Evolutionary conservation across 2,888 invertebrate genomes (phyloP).

Genomic region (Boloria selene): DNA sequence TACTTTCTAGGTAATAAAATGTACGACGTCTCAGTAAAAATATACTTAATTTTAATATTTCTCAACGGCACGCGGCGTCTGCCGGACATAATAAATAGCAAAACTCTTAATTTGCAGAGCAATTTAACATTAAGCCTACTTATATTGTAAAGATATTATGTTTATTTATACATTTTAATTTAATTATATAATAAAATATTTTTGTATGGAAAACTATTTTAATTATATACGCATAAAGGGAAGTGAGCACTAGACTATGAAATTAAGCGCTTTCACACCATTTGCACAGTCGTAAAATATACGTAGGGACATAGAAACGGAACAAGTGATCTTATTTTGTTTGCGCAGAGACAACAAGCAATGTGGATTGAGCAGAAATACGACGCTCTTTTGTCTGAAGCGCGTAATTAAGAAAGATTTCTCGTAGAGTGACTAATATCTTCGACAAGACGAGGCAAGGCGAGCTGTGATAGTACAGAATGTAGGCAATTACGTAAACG

Average conservation of each 20-base stretch:
- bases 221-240: not conserved
- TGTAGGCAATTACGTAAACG: slow-evolving; percentile 76
- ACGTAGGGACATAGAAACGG: slow-evolving; percentile 8
- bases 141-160: slow-evolving; percentile 4
- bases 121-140: slow-evolving; percentile 31
- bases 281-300: slow-evolving; percentile 14
- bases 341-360: slow-evolving; percentile 40
- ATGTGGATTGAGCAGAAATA: slow-evolving; percentile 51
- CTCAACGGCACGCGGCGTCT: slow-evolving; percentile 33
- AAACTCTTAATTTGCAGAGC: slow-evolving; percentile 30
- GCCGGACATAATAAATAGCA: slow-evolving; percentile 31
- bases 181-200: not conserved
- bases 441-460: slow-evolving; percentile 53
- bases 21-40: slow-evolving; percentile 21
- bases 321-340: slow-evolving; percentile 29
- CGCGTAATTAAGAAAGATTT: slow-evolving; percentile 68
- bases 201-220: not conserved
- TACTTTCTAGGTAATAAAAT: slow-evolving; percentile 32
- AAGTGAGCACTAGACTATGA: slow-evolving; percentile 3
- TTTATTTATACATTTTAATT: not conserved
- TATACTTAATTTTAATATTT: slow-evolving; percentile 38
- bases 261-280: not conserved
- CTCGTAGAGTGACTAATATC: slow-evolving; percentile 61
- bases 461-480: slow-evolving; percentile 60
- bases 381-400: slow-evolving; percentile 54